Base-by-base conservation (phyloP, 1,140 invertebrate genomes). In the Drosophila paulistorum region DNA sequence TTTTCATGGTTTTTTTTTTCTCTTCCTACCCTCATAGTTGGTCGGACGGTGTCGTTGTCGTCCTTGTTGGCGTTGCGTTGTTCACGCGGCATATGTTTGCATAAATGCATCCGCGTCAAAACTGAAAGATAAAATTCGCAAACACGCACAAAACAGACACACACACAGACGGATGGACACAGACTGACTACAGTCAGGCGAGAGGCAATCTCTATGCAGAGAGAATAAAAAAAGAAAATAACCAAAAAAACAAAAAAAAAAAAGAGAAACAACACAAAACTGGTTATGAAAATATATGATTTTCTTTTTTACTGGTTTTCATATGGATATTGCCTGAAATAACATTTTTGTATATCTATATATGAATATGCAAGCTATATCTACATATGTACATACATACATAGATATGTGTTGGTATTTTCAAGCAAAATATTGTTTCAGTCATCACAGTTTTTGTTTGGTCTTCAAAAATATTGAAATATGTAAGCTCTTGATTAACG, bases 51-150 rank as follows among this genome's bases (percentile, higher is more conserved):
- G 35, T 58, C 14, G 45, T 20, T 51, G 45, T 51, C 17, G 45
- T 51, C 17, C 69, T 51, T 67, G 68, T 58, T 78, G 74, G 63
- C 74, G 77, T 65, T 60, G 60, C 42, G 58, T 63, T 41, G 11
- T 87, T 77, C 65, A 71, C 74, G 77, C 77, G 64, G 79, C 83
- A 89, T 83, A 87, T 87, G 83, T 89, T 85, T 87, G 84, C 83
- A 87, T 83, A 87, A 82, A 86, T 67, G 71, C 62, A 72, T 77
- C 68, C 74, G 58, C 51, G 58, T 79, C 83, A 74, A 83, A 85
- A 89, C 45, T 71, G 79, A 87, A 87, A 87, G 79, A 87, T 87
- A 89, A 79, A 87, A 83, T 83, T 82, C 55, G 62, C 77, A 77
- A 73, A 77, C 71, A 83, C 72, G 70, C 65, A 67, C 59, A 42